These are phyloP conservation scores for Leptatherina wallacei DNA, from an alignment of 2,797 vertebrate species.

Conservation along the genomic window DNA sequence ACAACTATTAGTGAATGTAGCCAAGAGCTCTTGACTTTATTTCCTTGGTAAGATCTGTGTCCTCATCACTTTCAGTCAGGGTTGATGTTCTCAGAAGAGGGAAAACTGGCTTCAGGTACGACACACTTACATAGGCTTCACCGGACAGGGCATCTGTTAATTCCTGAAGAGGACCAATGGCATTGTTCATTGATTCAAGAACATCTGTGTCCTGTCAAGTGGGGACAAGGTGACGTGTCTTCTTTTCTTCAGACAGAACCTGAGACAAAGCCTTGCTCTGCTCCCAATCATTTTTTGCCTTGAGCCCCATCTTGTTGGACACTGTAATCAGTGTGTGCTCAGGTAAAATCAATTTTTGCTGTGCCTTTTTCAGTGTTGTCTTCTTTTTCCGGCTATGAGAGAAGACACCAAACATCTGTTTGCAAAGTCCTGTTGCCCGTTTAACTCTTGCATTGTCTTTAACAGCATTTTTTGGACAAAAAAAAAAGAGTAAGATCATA, in stretches of 20 bases:
- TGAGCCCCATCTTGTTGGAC: slow-evolving; percentile 26
- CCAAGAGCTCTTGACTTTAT: slow-evolving; percentile 27
- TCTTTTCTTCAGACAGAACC: slow-evolving; percentile 30
- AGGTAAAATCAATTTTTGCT: neutral
- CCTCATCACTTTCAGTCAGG: slow-evolving; percentile 15
- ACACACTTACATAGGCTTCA: neutral
- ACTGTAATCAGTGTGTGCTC: slow-evolving; percentile 13
- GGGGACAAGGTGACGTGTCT: slow-evolving; percentile 14
- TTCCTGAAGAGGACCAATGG: slow-evolving; percentile 19
- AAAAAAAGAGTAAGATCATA: neutral
- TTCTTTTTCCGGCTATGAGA: slow-evolving; percentile 3
- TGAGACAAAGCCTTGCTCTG: slow-evolving; percentile 26
- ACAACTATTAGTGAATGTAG: neutral
- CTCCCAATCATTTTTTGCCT: slow-evolving; percentile 25
- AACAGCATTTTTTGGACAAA: slow-evolving; percentile 5
- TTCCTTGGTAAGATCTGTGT: slow-evolving; percentile 29
- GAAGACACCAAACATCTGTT: neutral
- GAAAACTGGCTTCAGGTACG: slow-evolving; percentile 20
- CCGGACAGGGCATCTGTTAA: slow-evolving; percentile 33
- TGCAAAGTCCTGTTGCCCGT: too few relatives aligned
- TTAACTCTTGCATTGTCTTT: neutral
- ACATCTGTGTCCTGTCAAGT: slow-evolving; percentile 20
- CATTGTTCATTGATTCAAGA: slow-evolving; percentile 15
- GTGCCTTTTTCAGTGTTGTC: neutral
- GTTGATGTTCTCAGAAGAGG: slow-evolving; percentile 19